Evolutionary conservation across 2,797 vertebrate genomes (phyloP).

Genomic region (Amniataba percoides): DNA sequence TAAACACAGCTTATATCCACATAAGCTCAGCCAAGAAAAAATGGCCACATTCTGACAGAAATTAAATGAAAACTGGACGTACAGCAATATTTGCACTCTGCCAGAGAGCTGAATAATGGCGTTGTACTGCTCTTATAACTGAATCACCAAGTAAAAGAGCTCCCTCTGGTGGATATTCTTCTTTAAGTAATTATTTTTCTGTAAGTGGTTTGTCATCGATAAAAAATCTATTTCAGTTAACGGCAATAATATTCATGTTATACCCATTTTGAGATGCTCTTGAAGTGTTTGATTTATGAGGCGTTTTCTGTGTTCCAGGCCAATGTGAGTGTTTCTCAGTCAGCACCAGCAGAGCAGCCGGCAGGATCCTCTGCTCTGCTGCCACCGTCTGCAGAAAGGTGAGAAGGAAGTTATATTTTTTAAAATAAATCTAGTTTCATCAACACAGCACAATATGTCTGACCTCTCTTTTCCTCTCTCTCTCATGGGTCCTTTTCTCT

Average conservation of each 20-base stretch:
- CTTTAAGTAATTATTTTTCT: not conserved
- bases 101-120: conserved; percentile 22
- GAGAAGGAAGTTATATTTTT: not conserved
- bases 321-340: conserved; percentile 68
- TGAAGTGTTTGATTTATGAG: conserved; percentile 16
- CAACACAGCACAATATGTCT: not conserved
- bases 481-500: conserved; percentile 34
- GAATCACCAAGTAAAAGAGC: conserved; percentile 21
- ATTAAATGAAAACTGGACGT: conserved; percentile 7
- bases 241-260: not conserved
- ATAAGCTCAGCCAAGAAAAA: not conserved
- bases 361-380: conserved; percentile 60
- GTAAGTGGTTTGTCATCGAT: not conserved
- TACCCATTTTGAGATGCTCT: not conserved
- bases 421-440: not conserved
- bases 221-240: not conserved
- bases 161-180: conserved; percentile 56
- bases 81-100: conserved; percentile 20
- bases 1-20: not conserved
- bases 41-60: conserved; percentile 17
- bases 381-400: conserved; percentile 81
- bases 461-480: not conserved
- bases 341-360: conserved; percentile 72
- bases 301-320: conserved; percentile 65
- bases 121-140: not conserved